phyloP scores from a whole-genome alignment of 2,113 vertebrate genomes.

The Trinectes maculatus region DNA sequence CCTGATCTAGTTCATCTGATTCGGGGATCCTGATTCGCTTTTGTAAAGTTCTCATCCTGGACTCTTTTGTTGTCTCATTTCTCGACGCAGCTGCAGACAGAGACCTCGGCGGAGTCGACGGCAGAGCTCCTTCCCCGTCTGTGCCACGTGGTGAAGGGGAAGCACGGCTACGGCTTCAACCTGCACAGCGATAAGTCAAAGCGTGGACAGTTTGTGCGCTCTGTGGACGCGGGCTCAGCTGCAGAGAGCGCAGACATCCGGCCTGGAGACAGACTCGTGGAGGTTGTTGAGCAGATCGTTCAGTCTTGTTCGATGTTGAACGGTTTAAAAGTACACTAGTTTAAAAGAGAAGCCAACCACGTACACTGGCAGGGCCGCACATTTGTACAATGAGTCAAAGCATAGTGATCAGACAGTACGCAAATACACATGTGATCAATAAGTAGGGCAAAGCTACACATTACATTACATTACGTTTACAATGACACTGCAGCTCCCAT shows the following conservation, averaged over 20 bases:
- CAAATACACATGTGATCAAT: neutral
- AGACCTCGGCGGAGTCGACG: constrained; percentile 74
- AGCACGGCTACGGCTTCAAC: constrained; percentile 93
- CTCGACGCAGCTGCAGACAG: constrained; percentile 53
- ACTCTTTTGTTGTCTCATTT: neutral
- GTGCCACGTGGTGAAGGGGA: constrained; percentile 87
- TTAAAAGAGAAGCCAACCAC: neutral
- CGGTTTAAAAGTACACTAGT: neutral
- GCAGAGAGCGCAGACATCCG: constrained; percentile 86
- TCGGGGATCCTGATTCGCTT: too few species aligned
- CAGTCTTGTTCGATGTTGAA: neutral
- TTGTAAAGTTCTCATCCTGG: neutral
- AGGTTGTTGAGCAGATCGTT: constrained; percentile 79
- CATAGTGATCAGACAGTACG: neutral
- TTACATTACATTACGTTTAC: neutral
- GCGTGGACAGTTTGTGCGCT: constrained; percentile 91
- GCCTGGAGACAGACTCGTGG: constrained; percentile 89
- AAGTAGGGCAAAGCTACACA: neutral
- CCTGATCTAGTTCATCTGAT: too few species aligned
- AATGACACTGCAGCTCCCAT: neutral
- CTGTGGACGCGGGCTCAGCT: constrained; percentile 87
- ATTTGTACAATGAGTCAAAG: neutral
- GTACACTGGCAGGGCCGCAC: neutral
- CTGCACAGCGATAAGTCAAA: constrained; percentile 90
- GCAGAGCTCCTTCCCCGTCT: constrained; percentile 87